phyloP scores from a whole-genome alignment of 2,888 invertebrate genomes.

The Leptodirus hochenwartii region DNA sequence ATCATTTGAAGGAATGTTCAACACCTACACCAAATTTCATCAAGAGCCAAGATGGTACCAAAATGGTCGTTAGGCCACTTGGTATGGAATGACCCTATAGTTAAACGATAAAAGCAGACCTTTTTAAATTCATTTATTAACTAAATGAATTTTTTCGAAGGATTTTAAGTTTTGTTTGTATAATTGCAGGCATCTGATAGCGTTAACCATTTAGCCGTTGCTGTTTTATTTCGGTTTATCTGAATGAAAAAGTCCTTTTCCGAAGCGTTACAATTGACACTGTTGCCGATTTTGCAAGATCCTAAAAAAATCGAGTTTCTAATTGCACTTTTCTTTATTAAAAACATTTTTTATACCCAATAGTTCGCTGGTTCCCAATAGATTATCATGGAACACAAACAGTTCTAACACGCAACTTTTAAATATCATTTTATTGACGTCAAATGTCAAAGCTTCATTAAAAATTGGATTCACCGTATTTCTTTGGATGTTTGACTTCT shows the following conservation, averaged over 20 bases:
- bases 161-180: slow-evolving; percentile 3
- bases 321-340: not conserved
- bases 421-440: slow-evolving; percentile 32
- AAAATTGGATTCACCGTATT: slow-evolving; percentile 31
- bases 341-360: slow-evolving; percentile 24
- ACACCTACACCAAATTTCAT: no score
- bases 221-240: slow-evolving; percentile 35
- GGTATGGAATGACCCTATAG: no score
- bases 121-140: no score
- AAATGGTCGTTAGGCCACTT: no score
- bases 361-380: slow-evolving; percentile 38
- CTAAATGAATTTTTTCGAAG: no score
- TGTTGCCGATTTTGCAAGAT: slow-evolving; percentile 32
- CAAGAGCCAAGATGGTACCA: no score
- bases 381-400: slow-evolving; percentile 39
- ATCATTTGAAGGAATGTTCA: no score
- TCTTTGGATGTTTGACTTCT: slow-evolving; percentile 30
- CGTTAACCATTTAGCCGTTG: slow-evolving; percentile 39
- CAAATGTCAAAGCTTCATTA: slow-evolving; percentile 34
- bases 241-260: slow-evolving; percentile 36
- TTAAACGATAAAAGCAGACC: no score
- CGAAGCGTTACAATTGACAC: slow-evolving; percentile 25
- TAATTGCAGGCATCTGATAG: slow-evolving; percentile 25
- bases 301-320: slow-evolving; percentile 6
- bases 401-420: slow-evolving; percentile 37